Evolutionary conservation across 2,888 invertebrate species (phyloP), one percentile per base, ranked within the genome.

Genomic region (Idaea biselata): DNA sequence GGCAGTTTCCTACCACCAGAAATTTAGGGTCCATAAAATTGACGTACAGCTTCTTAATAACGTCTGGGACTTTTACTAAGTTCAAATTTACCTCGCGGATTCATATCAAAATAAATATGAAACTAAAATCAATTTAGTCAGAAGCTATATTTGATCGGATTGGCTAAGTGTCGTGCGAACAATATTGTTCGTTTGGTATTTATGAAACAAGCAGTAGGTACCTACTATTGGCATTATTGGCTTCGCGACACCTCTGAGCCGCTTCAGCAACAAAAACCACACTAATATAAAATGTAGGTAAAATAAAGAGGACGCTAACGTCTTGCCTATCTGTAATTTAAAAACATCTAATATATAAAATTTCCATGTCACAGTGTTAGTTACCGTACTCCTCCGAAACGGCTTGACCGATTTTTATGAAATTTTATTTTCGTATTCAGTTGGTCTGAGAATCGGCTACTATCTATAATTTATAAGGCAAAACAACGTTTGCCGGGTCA

Each of bases 1-100:
- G 80, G 87, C 86, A 88, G 85, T 90, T 90, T 89, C 87, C 89
- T 84, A 81, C 78, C 75, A 78, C 80, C 81, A 82, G 78, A 84
- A 89, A 89, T 90, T 89, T 88, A 89, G 86, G 84, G 87, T 80
- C 90, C 76, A 89, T 89, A 88, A 90, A 88, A 89, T 86, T 89
- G 90, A 90, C 85, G 86, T 87, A 90, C 85, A 80, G 81, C 80
- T 85, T 84, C 88, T 87, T 89, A 88, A 87, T 87, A 85, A 79
- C 75, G 79, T 76, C 77, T 78, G 79, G 76, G 79, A 78, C 76
- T 80, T 80, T 81, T 75, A 70, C 68, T 56, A 56, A 56, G 14
- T 17, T 17, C n/a, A 55, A 55, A 55, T 7, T 17, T 16, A 55
- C 16, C 4, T 1, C 1, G 16, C 16, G 16, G 55, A 6, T 8